Conservation (phyloP, 2,113 vertebrate species). For the Delphinapterus leucas region DNA sequence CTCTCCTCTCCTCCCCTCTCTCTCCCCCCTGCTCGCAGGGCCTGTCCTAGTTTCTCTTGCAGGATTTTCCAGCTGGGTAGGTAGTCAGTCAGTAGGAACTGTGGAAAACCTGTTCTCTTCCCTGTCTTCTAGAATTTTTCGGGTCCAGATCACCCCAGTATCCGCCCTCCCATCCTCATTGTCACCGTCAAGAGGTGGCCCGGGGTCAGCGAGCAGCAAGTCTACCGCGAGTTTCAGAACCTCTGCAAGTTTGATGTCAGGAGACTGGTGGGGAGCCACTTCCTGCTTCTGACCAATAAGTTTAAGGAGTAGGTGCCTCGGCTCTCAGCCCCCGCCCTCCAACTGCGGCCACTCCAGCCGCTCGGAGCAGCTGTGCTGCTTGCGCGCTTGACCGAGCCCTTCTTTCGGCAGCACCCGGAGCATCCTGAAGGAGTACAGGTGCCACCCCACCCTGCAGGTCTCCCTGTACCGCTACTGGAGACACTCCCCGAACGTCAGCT, state of each 20-base stretch:
- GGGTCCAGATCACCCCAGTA: constrained; percentile 75
- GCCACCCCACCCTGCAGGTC: constrained; percentile 78
- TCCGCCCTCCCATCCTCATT: constrained; percentile 75
- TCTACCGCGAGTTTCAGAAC: constrained; percentile 79
- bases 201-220: constrained; percentile 74
- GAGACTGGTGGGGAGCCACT: constrained; percentile 75
- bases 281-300: constrained; percentile 81
- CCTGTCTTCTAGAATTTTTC: constrained; percentile 80
- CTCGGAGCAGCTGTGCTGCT: accelerated
- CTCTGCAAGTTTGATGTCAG: constrained; percentile 81
- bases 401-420: constrained; percentile 62
- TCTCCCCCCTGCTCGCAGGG: too few relatives aligned
- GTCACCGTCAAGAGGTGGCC: constrained; percentile 72
- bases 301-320: constrained; percentile 80
- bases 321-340: accelerated
- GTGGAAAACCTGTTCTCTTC: background rate
- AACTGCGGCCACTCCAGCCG: accelerated
- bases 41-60: background rate
- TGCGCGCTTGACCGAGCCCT: background rate
- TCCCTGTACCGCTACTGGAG: constrained; percentile 80
- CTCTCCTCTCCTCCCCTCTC: background rate
- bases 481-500: constrained; percentile 78
- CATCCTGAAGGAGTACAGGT: constrained; percentile 70
- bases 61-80: background rate
- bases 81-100: background rate